phyloP scores from a whole-genome alignment of 37 sponge, comb jelly and placozoan species.

The Ianthella basta region DNA sequence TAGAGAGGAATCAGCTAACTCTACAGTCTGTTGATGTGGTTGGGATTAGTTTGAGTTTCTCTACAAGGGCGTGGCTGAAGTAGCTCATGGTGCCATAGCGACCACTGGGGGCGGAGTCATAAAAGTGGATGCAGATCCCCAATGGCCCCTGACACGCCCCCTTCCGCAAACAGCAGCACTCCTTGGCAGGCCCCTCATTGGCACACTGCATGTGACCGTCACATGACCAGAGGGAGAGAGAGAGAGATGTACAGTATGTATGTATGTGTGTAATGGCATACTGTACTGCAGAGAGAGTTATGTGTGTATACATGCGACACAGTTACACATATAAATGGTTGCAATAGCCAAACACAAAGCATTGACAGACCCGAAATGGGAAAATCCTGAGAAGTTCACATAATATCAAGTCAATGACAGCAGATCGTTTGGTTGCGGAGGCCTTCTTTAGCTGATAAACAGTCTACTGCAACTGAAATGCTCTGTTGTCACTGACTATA shows the following conservation, averaged over 20 bases:
- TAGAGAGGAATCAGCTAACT: slow-evolving; percentile 28
- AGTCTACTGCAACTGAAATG: too few relatives aligned
- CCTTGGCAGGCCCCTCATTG: slow-evolving; percentile 28
- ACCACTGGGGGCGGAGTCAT: slow-evolving; percentile 92
- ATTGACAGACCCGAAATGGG: too few relatives aligned
- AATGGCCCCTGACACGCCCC: slow-evolving; percentile 54
- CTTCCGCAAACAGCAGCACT: slow-evolving; percentile 51
- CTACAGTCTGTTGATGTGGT: slow-evolving; percentile 30
- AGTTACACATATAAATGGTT: too few relatives aligned
- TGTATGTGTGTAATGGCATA: too few relatives aligned
- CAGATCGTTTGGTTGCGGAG: too few relatives aligned
- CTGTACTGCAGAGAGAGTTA: neutral
- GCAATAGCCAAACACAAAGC: too few relatives aligned
- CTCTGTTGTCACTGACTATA: too few relatives aligned
- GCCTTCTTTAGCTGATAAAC: too few relatives aligned
- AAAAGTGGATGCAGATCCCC: slow-evolving; percentile 76
- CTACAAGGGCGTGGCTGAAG: slow-evolving; percentile 69
- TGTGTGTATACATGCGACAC: neutral
- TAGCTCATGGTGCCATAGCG: slow-evolving; percentile 92
- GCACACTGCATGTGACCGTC: slow-evolving; percentile 12
- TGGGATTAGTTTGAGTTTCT: slow-evolving; percentile 14
- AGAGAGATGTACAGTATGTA: neutral
- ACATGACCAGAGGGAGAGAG: neutral
- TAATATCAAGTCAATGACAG: too few relatives aligned
- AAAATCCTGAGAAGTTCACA: too few relatives aligned